phyloP scores from a whole-genome alignment of 1,140 invertebrate genomes.

The Brachionus sp. region DNA sequence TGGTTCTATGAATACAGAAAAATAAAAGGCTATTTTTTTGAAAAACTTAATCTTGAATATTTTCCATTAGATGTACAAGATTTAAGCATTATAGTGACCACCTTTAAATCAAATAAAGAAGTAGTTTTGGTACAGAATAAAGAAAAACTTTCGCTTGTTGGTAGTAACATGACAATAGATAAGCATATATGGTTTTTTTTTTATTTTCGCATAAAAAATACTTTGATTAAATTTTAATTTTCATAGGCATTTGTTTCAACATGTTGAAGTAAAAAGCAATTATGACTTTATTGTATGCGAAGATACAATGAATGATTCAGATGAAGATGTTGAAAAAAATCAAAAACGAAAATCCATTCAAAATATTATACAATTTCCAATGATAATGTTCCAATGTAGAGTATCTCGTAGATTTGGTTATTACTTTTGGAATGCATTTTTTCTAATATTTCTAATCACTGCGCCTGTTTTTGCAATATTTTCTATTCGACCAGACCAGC shows the following conservation, averaged over 20 bases:
- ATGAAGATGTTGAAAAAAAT: conserved; percentile 43
- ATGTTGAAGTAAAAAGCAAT: conserved; percentile 49
- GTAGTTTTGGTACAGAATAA: conserved; percentile 37
- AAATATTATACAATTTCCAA: conserved; percentile 42
- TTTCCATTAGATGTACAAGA: conserved; percentile 39
- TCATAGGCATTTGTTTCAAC: conserved; percentile 49
- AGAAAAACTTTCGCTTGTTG: conserved; percentile 23
- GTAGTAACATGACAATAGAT: conserved; percentile 45
- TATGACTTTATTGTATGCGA: conserved; percentile 44
- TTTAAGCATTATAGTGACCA: conserved; percentile 46
- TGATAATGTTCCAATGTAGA: conserved; percentile 47
- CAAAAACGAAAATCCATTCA: neutral
- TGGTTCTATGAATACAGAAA: neutral
- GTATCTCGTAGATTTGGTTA: conserved; percentile 49
- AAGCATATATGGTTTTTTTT: conserved; percentile 31
- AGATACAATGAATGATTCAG: conserved; percentile 42
- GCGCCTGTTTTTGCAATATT: conserved; percentile 59
- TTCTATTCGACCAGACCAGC: conserved; percentile 54
- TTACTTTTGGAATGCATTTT: conserved; percentile 51
- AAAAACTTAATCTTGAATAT: neutral
- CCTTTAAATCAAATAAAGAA: conserved; percentile 44
- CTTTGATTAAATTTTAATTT: neutral
- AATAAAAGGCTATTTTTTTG: conserved; percentile 29
- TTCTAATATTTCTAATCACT: conserved; percentile 54
- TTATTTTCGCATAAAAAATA: neutral